phyloP scores from a whole-genome alignment of 2,113 vertebrate genomes.

The Gnathonemus longibarbis region DNA sequence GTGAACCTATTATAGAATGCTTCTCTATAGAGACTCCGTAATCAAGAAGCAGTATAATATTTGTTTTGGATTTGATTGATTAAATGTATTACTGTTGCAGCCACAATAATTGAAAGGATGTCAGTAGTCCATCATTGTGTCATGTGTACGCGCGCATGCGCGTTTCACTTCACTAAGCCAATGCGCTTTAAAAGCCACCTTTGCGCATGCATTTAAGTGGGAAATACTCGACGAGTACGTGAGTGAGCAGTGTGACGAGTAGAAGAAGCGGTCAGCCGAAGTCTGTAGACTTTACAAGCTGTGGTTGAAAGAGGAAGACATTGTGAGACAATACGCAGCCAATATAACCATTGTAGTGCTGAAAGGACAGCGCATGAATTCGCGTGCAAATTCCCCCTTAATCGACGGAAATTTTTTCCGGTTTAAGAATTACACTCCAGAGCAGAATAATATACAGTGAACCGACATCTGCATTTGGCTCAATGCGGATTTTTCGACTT shows the following conservation, averaged over 20 bases:
- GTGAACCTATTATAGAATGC: neutral
- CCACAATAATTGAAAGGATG: neutral
- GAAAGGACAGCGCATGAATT: slow-evolving; percentile 20
- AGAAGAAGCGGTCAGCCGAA: neutral
- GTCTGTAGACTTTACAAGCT: neutral
- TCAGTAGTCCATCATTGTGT: neutral
- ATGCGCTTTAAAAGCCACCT: neutral
- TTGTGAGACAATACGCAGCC: neutral
- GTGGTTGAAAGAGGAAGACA: neutral
- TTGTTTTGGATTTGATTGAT: neutral
- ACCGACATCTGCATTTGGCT: neutral
- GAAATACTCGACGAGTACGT: neutral
- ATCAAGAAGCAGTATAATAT: neutral
- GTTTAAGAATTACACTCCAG: neutral
- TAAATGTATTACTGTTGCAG: neutral
- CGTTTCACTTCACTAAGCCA: neutral
- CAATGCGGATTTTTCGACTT: neutral
- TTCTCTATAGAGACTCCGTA: slow-evolving; percentile 1
- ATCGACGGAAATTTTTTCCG: neutral
- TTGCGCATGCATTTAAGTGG: neutral
- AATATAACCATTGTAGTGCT: slow-evolving; percentile 4
- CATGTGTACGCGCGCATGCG: neutral
- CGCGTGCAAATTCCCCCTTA: neutral
- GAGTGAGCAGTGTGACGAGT: neutral
- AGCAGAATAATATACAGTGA: neutral